A percentile compares a stretch with the other conserved stretches of the same genome.
Evolutionary conservation across 2,888 invertebrate genomes (phyloP).

Genomic region (Phaonia tiefii): DNA sequence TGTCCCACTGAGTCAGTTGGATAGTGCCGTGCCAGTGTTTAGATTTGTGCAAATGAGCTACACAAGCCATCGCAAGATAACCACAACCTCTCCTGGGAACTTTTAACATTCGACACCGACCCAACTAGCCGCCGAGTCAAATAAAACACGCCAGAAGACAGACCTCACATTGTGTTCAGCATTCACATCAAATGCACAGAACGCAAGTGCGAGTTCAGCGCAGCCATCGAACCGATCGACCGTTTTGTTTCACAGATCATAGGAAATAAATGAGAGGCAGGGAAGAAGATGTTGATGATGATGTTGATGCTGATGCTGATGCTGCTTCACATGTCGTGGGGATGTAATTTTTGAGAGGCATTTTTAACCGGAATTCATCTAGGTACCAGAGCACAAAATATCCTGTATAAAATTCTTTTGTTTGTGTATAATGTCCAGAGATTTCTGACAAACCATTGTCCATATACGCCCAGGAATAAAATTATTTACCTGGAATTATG

Average conservation of each 20-base stretch:
- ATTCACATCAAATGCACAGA: neutral
- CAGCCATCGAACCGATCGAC: neutral
- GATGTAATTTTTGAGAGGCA: neutral
- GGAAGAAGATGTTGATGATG: no score
- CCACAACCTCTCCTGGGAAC: slow-evolving; percentile 23
- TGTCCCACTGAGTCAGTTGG: slow-evolving; percentile 3
- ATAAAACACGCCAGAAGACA: neutral
- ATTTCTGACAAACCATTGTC: neutral
- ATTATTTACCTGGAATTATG: neutral
- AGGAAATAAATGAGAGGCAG: neutral
- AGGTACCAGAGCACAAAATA: neutral
- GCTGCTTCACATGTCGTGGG: no score
- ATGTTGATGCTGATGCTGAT: no score
- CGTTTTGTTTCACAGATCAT: slow-evolving; percentile 11
- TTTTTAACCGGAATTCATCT: neutral
- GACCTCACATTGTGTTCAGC: slow-evolving; percentile 43
- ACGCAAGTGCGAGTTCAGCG: neutral
- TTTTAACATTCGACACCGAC: neutral
- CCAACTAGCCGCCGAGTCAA: no score
- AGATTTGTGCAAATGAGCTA: slow-evolving; percentile 18
- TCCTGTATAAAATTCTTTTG: neutral
- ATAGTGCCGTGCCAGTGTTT: neutral
- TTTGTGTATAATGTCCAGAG: neutral
- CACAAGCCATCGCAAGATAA: neutral
- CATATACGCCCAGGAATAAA: neutral